These are phyloP conservation scores for Drosophila gunungcola DNA, from an alignment of 1,140 invertebrate species.

Conservation along the genomic window DNA sequence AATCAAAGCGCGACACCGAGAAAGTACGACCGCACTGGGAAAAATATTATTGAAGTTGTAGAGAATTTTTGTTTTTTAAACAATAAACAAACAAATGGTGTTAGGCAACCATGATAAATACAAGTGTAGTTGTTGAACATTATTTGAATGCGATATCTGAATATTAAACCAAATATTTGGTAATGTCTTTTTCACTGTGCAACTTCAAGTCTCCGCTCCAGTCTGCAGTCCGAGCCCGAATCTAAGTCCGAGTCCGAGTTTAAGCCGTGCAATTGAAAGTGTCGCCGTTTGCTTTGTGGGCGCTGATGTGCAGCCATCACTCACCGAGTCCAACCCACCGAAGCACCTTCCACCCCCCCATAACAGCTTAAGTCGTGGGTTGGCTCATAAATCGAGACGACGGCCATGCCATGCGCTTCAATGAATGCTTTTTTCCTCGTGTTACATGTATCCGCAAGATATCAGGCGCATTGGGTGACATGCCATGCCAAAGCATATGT, in stretches of 20 bases:
- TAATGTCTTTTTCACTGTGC: neutral
- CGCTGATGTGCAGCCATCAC: constrained; percentile 71
- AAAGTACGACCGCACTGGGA: constrained; percentile 49
- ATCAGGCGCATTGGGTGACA: constrained; percentile 32
- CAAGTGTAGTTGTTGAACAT: too few species aligned
- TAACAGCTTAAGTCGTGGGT: constrained; percentile 10
- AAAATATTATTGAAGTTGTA: neutral
- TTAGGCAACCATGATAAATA: too few species aligned
- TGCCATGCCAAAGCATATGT: constrained; percentile 14
- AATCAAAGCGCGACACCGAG: constrained; percentile 63
- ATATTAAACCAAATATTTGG: neutral
- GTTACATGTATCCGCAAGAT: constrained; percentile 45
- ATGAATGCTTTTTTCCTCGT: constrained; percentile 40
- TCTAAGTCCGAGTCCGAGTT: constrained; percentile 28
- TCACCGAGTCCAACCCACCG: constrained; percentile 26
- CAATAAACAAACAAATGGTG: too few species aligned
- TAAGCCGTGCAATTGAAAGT: constrained; percentile 74
- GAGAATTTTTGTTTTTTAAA: neutral
- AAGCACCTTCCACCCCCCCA: neutral
- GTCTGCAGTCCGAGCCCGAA: constrained; percentile 15
- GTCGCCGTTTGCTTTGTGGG: constrained; percentile 60
- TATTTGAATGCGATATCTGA: neutral
- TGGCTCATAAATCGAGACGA: constrained; percentile 53
- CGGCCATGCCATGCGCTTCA: constrained; percentile 41
- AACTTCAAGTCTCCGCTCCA: constrained; percentile 15